Conservation (phyloP, 2,888 invertebrate genomes). For the Tuta absoluta region DNA sequence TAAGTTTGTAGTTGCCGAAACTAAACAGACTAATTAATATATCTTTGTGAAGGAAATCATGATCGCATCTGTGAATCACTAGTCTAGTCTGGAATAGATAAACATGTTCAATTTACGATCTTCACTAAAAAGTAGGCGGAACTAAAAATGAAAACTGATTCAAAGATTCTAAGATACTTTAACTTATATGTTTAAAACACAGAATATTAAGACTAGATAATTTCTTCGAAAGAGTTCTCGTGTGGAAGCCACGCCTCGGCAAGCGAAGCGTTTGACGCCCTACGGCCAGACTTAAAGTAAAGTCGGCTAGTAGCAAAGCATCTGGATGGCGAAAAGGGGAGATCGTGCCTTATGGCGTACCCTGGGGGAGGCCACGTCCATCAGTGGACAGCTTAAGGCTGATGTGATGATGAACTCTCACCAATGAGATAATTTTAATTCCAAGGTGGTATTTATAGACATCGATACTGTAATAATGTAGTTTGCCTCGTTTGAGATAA, state of each 20-base stretch:
- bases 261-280: no score
- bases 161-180: no score
- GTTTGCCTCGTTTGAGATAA: conserved; percentile 34
- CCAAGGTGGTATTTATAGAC: conserved; percentile 26
- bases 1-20: neutral
- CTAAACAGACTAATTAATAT: neutral
- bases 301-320: no score
- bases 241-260: no score
- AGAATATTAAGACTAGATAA: conserved; percentile 16
- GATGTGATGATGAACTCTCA: no score
- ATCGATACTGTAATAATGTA: conserved; percentile 30
- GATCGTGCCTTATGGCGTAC: no score
- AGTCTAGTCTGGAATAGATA: conserved; percentile 13
- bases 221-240: no score
- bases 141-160: conserved; percentile 16
- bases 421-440: conserved; percentile 23
- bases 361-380: no score
- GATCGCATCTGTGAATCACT: conserved; percentile 3
- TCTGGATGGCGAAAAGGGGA: no score
- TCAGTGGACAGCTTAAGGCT: no score
- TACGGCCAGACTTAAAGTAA: no score
- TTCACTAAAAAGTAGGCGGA: conserved; percentile 20
- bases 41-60: neutral
- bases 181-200: no score
- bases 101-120: conserved; percentile 17